These are phyloP conservation scores for Zelostemma sp. DNA, from an alignment of 1,140 invertebrate species.

Conservation along the genomic window DNA sequence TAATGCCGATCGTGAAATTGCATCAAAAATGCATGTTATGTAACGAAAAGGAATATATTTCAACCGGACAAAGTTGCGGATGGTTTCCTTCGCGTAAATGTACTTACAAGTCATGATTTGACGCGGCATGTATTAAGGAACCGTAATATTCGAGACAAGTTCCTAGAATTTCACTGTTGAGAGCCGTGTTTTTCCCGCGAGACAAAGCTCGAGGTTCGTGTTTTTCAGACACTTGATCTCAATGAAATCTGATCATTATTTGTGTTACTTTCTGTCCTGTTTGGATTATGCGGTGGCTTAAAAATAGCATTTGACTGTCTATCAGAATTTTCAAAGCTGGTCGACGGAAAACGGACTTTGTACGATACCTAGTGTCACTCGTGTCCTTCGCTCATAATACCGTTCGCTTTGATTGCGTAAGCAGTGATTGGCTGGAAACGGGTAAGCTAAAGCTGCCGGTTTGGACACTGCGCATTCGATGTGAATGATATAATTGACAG, in stretches of 20 bases:
- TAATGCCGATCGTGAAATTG: neutral
- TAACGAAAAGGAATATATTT: neutral
- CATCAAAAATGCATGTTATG: neutral
- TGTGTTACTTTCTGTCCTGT: neutral
- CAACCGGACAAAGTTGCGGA: constrained; percentile 28
- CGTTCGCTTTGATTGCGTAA: constrained; percentile 65
- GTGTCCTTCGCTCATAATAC: constrained; percentile 65
- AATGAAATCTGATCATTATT: neutral
- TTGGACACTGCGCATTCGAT: constrained; percentile 42
- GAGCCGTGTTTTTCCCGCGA: no score
- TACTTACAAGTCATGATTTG: constrained; percentile 41
- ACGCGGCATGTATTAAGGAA: constrained; percentile 31
- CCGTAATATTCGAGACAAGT: neutral
- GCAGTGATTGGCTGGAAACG: constrained; percentile 58
- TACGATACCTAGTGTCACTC: constrained; percentile 55
- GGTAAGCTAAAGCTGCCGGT: constrained; percentile 45
- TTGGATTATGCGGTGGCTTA: neutral
- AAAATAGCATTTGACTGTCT: constrained; percentile 17
- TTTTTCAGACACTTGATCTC: neutral
- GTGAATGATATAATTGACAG: constrained; percentile 50
- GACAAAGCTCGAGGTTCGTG: no score
- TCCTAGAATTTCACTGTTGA: no score
- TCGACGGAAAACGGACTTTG: constrained; percentile 56
- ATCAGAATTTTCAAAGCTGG: constrained; percentile 53
- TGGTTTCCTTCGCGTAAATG: constrained; percentile 40